Percentiles rank a stretch among this genome's conserved stretches.
These are phyloP conservation scores for Camponotus floridanus DNA, from an alignment of 1,140 invertebrate genomes.

Conservation along the genomic window DNA sequence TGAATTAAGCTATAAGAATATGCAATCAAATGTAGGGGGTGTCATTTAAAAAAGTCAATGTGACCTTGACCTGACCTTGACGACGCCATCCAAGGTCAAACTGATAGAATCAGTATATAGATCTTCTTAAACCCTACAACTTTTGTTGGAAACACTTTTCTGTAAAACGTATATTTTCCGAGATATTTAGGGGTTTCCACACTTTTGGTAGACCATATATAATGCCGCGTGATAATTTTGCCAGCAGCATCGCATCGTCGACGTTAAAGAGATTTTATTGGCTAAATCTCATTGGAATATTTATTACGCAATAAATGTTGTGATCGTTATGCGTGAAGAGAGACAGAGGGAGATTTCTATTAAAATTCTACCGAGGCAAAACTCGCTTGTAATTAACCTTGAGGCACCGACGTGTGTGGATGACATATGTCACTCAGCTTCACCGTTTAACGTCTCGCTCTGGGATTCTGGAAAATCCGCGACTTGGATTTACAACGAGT, in stretches of 20 bases:
- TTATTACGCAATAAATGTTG: constrained; percentile 3
- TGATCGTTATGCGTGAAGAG: neutral
- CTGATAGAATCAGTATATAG: no score
- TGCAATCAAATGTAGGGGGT: no score
- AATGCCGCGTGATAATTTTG: neutral
- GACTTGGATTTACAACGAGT: neutral
- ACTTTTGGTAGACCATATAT: no score
- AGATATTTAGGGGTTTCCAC: no score
- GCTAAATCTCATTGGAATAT: constrained; percentile 4
- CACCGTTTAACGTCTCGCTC: neutral
- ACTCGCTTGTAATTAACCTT: neutral
- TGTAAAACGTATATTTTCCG: no score
- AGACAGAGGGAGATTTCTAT: neutral
- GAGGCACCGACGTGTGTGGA: neutral
- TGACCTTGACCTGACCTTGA: no score
- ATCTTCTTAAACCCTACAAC: no score
- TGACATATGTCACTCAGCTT: neutral
- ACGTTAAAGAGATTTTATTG: constrained; percentile 9
- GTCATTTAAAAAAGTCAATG: no score
- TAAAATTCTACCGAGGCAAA: constrained; percentile 4
- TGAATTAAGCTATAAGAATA: no score
- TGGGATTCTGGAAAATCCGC: neutral
- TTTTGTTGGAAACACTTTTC: no score
- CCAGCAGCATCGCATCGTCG: neutral
- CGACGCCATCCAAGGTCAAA: no score